Percentiles rank a stretch among this genome's conserved stretches.
Evolutionary conservation across 2,113 vertebrate genomes (phyloP).

Genomic region (Phaetusa simplex): DNA sequence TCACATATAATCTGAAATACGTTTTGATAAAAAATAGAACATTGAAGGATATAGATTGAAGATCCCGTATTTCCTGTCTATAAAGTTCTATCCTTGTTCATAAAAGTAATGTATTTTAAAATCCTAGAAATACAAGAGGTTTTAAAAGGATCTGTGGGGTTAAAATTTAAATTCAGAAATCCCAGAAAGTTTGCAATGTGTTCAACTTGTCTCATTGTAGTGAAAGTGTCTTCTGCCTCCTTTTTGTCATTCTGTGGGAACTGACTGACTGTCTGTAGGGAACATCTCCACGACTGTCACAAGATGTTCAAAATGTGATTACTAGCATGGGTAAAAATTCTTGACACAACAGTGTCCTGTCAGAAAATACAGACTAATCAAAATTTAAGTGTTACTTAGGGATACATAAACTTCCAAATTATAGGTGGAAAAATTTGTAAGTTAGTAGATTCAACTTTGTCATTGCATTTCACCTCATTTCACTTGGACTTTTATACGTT

Average conservation of each 20-base stretch:
- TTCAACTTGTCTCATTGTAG: neutral
- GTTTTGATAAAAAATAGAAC: neutral
- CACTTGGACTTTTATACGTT: neutral
- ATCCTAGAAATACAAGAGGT: neutral
- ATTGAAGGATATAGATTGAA: neutral
- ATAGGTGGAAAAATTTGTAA: neutral
- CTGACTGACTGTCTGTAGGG: neutral
- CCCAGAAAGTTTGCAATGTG: neutral
- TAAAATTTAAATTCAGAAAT: constrained; percentile 42
- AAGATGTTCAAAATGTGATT: neutral
- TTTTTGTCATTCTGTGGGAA: neutral
- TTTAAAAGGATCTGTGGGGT: constrained; percentile 5
- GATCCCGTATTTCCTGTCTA: neutral
- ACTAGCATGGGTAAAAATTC: neutral
- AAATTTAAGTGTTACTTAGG: neutral
- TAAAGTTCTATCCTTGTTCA: neutral
- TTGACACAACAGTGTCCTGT: neutral
- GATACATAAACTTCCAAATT: neutral
- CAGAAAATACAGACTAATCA: neutral
- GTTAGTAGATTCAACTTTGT: neutral
- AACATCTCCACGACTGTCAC: neutral
- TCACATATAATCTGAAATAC: constrained; percentile 21
- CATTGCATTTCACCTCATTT: neutral
- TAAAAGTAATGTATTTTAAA: neutral
- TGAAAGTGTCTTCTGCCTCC: neutral